Evolutionary conservation across 2,888 invertebrate genomes (phyloP), one percentile per base, ranked within the genome.

Genomic region (Tethea ocularis): DNA sequence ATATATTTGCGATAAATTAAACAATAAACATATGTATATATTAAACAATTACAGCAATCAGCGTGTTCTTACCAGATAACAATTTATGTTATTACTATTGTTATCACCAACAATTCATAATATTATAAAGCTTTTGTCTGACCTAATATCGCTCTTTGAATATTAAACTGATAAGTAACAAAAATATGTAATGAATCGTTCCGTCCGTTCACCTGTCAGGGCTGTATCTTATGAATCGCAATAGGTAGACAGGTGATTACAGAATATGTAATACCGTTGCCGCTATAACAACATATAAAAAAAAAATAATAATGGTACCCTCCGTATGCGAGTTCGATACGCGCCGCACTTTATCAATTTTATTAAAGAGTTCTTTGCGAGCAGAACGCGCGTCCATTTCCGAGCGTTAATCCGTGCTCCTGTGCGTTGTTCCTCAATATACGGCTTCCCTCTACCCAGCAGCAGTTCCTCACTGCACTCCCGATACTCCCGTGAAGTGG

Each of bases 391-490:
- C 20, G 1, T 54, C 2, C 7, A 52, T 15, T n/a, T 20, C 22
- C 13, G 2, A 26, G 70, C 76, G 78, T 69, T 73, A 77, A 23
- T 53, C 20, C 6, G 23, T 20, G 57, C 36, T 17, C 59, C 38
- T 81, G 64, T 62, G 59, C 73, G 77, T 46, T 52, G 58, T 17
- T 13, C 68, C 64, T 64, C 58, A 36, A 33, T 57, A 41, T 75
- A 79, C 71, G 81, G 78, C 80, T 80, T 82, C 81, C 74, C 75
- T 59, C 57, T 59, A 58, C 69, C 67, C 64, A 67, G n/a, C 67
- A 67, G 59, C 68, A 69, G 69, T 73, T 68, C 74, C 75, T 72
- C 79, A 82, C 71, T 80, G 82, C 80, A 77, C 72, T 80, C 78
- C 80, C 74, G 76, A 4, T 67, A 70, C 70, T 76, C 77, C 80